Base-by-base conservation (phyloP, 2,888 invertebrate species). In the Nomada fabriciana region DNA sequence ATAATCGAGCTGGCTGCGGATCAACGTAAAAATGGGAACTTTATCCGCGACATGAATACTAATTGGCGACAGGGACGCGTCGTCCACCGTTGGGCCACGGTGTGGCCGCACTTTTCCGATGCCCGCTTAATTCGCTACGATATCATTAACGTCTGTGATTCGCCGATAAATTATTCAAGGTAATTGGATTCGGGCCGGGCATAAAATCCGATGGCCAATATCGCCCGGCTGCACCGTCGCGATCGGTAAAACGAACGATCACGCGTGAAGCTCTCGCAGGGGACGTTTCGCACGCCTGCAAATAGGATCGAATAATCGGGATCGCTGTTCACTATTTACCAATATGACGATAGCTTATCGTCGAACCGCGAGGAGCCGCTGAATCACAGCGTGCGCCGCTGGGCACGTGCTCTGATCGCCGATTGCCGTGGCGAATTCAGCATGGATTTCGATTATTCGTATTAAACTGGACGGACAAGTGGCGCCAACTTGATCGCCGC, bases 141-240 rank as follows among this genome's bases (percentile, higher is more conserved):
- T 88, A 87, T 89, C 90, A 89, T 90, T 90, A 90, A 85, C 84
- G 90, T 89, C 83, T 87, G 84, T 83, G 90, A 90, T 90, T 90
- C 87, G 83, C 52, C 90, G 80, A 90, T 90, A 89, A 91, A 90
- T 91, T 89, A 91, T 91, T 90, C 90, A 76, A 71, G 83, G 80
- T 91, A 91, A 90, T 91, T 90, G 89, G 89, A 89, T 89, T 87
- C 85, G 75, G 82, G 77, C 71, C 69, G 73, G 69, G 86, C 88
- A 86, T 89, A 88, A 91, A 90, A 90, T 91, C 85, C 85, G 73
- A 83, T 71, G 80, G 80, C 81, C 83, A 80, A 88, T 88, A 88
- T 84, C 83, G 80, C 59, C 59, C 64, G 65, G 15, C 67, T 52
- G 13, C 64, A 55, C 23, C 23, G 57, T 20, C 43, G 69, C 43